phyloP scores from a whole-genome alignment of 2,888 invertebrate genomes.

The Stenodema calcarata region DNA sequence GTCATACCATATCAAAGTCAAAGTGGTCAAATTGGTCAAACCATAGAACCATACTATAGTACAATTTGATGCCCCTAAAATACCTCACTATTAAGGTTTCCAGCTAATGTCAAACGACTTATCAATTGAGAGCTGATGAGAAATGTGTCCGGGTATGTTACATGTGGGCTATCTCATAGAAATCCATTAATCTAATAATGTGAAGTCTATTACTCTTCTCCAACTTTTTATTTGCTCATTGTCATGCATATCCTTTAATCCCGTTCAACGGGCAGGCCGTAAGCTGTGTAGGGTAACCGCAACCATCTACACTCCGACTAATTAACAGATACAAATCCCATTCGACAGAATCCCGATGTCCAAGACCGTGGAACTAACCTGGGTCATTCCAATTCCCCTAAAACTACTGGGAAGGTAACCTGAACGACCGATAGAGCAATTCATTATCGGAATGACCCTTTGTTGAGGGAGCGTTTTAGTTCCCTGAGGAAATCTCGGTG shows the following conservation, averaged over 20 bases:
- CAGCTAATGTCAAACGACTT: too few species aligned
- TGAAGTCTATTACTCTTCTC: too few species aligned
- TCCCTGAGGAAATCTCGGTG: neutral
- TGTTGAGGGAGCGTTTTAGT: neutral
- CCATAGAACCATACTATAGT: too few species aligned
- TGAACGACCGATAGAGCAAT: neutral
- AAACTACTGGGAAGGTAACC: neutral
- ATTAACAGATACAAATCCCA: neutral
- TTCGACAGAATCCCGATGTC: neutral
- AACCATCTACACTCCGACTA: neutral
- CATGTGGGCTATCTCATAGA: too few species aligned
- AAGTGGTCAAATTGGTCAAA: too few species aligned
- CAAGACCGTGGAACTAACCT: neutral
- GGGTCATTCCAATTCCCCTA: neutral
- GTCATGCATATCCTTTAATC: neutral
- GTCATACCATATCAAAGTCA: too few species aligned
- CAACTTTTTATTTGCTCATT: too few species aligned
- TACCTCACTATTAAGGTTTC: too few species aligned
- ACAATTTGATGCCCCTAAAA: too few species aligned
- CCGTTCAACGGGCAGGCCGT: neutral
- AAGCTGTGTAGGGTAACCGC: neutral
- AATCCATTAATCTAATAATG: too few species aligned
- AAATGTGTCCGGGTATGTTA: too few species aligned
- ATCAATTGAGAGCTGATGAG: too few species aligned
- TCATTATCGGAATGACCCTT: constrained; percentile 5